Evolutionary conservation across 2,113 vertebrate genomes (phyloP).

Genomic region (Hepsetus odoe): DNA sequence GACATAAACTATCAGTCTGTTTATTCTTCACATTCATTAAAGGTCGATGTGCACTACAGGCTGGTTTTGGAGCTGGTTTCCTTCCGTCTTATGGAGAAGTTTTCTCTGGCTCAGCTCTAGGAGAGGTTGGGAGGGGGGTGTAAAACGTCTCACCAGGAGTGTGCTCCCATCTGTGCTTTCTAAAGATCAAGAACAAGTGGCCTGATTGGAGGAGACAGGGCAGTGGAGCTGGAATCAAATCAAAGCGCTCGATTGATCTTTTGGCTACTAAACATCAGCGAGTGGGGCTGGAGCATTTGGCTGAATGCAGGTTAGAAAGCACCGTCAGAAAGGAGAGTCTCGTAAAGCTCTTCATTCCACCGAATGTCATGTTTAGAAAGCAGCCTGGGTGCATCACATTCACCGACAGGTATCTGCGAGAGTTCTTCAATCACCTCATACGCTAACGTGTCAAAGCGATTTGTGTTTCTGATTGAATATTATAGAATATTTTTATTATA

Average conservation of each 20-base stretch:
- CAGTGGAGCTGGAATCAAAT: conserved; percentile 40
- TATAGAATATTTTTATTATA: not conserved
- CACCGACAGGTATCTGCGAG: not conserved
- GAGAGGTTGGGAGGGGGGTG: not conserved
- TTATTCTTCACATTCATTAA: too few relatives aligned
- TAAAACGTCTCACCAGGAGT: not conserved
- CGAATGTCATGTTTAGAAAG: not conserved
- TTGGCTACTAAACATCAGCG: conserved; percentile 25
- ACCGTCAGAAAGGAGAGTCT: not conserved
- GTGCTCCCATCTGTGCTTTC: conserved; percentile 31
- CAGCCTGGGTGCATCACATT: not conserved
- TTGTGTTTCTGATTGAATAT: not conserved
- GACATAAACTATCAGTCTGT: too few relatives aligned
- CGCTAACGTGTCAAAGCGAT: not conserved
- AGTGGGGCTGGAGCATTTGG: not conserved
- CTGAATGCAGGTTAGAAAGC: not conserved
- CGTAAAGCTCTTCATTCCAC: not conserved
- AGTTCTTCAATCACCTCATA: not conserved
- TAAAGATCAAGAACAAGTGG: not conserved
- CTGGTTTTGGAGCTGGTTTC: not conserved
- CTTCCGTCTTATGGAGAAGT: not conserved
- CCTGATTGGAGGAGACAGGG: conserved; percentile 50
- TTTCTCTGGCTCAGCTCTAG: not conserved
- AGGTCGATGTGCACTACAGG: not conserved
- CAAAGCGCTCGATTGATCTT: conserved; percentile 51